phyloP scores from a whole-genome alignment of 1,140 invertebrate genomes.

The Apis cerana region DNA sequence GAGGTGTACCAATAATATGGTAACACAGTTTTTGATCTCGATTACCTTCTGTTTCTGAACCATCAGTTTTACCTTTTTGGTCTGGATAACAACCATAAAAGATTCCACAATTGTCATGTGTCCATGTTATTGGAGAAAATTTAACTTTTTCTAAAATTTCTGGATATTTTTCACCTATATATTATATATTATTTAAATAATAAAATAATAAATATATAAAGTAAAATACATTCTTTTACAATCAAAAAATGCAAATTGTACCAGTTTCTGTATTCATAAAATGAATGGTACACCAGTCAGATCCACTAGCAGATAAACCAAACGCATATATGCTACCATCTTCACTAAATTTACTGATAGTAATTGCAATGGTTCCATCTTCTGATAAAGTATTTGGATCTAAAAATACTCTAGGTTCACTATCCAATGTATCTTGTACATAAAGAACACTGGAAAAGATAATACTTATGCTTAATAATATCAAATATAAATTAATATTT shows the following conservation, averaged over 20 bases:
- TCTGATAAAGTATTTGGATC: slow-evolving; percentile 96
- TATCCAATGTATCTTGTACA: slow-evolving; percentile 91
- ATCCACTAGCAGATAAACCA: slow-evolving; percentile 94
- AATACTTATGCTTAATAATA: slow-evolving; percentile 6
- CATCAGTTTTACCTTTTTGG: slow-evolving; percentile 91
- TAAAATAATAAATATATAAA: background rate
- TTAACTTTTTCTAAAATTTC: slow-evolving; percentile 96
- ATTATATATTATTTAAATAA: slow-evolving; percentile 28
- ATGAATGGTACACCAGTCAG: slow-evolving; percentile 97
- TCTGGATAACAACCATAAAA: slow-evolving; percentile 95
- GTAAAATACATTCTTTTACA: background rate
- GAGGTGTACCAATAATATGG: slow-evolving; percentile 93
- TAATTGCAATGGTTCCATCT: slow-evolving; percentile 96
- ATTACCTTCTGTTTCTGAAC: slow-evolving; percentile 93
- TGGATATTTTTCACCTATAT: slow-evolving; percentile 90
- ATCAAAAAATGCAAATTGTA: slow-evolving; percentile 68
- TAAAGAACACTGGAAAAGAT: slow-evolving; percentile 91
- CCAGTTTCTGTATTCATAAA: slow-evolving; percentile 90
- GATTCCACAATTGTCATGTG: slow-evolving; percentile 96
- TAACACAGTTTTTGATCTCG: slow-evolving; percentile 97
- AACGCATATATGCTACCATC: slow-evolving; percentile 96
- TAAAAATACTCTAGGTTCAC: slow-evolving; percentile 93
- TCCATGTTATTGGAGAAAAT: slow-evolving; percentile 96
- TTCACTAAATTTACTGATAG: slow-evolving; percentile 91
- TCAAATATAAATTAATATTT: background rate